A percentile compares a stretch with the other conserved stretches of the same genome.
These are phyloP conservation scores for Graptemys geographica DNA, from an alignment of 2,797 vertebrate genomes.

Conservation along the genomic window DNA sequence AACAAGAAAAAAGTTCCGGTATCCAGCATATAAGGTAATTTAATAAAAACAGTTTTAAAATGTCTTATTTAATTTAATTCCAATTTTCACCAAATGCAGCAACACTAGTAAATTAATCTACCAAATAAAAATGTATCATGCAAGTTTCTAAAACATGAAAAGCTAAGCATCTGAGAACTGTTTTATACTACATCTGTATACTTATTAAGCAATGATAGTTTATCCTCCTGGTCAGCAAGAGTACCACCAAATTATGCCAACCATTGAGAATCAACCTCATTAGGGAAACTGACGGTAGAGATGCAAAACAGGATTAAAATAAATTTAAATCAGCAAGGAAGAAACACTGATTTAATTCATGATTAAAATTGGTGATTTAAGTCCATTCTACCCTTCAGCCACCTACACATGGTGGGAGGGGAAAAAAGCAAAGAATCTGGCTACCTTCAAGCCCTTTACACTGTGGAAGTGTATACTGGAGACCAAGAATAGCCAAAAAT, in stretches of 20 bases:
- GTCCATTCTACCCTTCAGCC: no score
- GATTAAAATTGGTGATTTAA: neutral
- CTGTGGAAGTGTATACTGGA: neutral
- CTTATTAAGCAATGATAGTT: neutral
- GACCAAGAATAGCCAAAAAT: neutral
- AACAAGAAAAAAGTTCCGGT: neutral
- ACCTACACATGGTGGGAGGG: neutral
- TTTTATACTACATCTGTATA: neutral
- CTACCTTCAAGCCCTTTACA: neutral
- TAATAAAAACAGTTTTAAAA: neutral
- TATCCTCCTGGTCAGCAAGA: no score
- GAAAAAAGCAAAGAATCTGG: neutral
- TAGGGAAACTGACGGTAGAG: no score
- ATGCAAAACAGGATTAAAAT: no score
- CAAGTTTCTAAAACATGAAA: neutral
- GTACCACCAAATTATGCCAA: no score
- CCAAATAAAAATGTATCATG: neutral
- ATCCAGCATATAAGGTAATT: neutral
- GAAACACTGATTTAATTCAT: neutral
- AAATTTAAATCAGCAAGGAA: no score
- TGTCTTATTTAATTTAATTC: neutral
- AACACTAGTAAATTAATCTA: no score
- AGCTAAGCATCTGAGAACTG: neutral
- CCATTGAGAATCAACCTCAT: no score
- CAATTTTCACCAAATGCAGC: neutral